A percentile compares a stretch with the other conserved stretches of the same genome.
phyloP scores from a whole-genome alignment of 2,797 vertebrate species.

The Capromys pilorides region DNA sequence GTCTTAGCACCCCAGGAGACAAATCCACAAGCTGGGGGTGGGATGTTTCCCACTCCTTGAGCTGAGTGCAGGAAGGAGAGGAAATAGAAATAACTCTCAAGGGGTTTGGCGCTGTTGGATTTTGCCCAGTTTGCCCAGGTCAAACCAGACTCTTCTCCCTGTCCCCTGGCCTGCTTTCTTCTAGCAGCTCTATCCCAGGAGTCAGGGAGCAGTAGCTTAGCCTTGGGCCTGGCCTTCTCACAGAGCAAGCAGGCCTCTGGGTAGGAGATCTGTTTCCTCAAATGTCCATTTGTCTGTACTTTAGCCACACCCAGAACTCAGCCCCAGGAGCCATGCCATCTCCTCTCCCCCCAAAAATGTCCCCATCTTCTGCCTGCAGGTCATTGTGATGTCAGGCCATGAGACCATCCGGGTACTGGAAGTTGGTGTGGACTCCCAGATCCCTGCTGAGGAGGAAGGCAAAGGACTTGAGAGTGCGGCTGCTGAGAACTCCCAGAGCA shows the following conservation, averaged over 20 bases:
- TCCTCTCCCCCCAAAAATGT: conserved; percentile 76
- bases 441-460: conserved; percentile 80
- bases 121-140: background rate
- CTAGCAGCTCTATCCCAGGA: background rate
- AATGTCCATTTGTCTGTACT: background rate
- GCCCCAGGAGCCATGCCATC: conserved; percentile 84
- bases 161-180: background rate
- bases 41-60: background rate
- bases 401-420: conserved; percentile 97
- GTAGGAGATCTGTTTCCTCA: background rate
- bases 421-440: conserved; percentile 91
- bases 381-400: conserved; percentile 97
- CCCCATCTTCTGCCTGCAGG: conserved; percentile 85
- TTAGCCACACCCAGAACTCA: conserved; percentile 71
- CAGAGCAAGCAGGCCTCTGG: background rate
- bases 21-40: background rate
- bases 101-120: background rate
- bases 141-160: background rate
- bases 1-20: background rate
- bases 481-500: conserved; percentile 5
- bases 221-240: background rate
- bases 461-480: conserved; percentile 71
- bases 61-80: background rate
- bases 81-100: background rate
- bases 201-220: background rate